These are phyloP conservation scores for Lottia scabra DNA, from an alignment of 2,888 invertebrate genomes.

Conservation along the genomic window DNA sequence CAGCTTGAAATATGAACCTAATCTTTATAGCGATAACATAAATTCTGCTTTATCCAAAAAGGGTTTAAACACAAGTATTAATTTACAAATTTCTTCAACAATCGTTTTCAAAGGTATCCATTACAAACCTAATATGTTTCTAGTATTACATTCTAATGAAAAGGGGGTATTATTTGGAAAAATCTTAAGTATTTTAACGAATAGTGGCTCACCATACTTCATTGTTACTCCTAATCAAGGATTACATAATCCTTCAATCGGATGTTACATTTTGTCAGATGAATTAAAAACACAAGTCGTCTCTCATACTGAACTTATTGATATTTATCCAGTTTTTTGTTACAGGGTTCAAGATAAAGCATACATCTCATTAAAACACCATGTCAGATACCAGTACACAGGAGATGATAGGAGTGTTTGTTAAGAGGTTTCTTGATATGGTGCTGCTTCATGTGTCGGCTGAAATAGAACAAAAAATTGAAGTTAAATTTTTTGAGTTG, in stretches of 20 bases:
- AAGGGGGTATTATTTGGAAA: background rate
- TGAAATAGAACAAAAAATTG: too few relatives aligned
- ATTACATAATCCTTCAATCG: background rate
- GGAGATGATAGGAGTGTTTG: too few relatives aligned
- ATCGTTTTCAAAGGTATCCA: background rate
- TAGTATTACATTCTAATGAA: background rate
- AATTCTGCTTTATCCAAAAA: background rate
- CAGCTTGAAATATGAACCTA: background rate
- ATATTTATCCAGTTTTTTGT: too few relatives aligned
- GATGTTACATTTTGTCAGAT: too few relatives aligned
- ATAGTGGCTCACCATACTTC: background rate
- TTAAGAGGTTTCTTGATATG: too few relatives aligned
- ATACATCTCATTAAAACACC: too few relatives aligned
- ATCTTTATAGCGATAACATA: background rate
- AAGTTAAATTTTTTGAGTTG: too few relatives aligned
- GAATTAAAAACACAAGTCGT: too few relatives aligned
- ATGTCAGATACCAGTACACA: too few relatives aligned
- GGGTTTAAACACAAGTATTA: background rate
- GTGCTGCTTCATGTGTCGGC: too few relatives aligned
- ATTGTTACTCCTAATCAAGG: background rate
- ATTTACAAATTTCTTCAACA: background rate
- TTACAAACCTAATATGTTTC: background rate
- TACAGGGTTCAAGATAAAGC: too few relatives aligned
- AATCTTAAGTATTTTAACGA: background rate
- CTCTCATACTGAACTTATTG: too few relatives aligned